Base-by-base conservation (phyloP, 1,140 invertebrate genomes). In the Zeugodacus cucurbitae region DNA sequence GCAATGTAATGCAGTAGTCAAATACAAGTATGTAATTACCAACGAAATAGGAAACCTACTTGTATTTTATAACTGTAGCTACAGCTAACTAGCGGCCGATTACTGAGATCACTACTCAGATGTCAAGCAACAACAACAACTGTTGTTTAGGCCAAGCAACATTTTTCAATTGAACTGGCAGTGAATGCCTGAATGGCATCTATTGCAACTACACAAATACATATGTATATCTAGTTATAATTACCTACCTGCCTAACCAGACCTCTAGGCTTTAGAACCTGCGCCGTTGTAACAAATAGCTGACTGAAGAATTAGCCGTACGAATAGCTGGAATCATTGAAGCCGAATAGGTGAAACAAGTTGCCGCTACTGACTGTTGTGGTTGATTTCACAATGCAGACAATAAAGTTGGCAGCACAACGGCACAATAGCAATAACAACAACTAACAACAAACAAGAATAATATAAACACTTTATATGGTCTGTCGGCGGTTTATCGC, bases 351-450 rank as follows among this genome's bases (percentile, higher is more conserved):
- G 34, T 32, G 22, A 74, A 74, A 34, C 67, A 20, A 74, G 29
- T 32, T 67, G 26, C 59, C 29, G 29, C 14, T 20, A 70, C 2
- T n/a, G 0, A 34, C 34, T 74, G n/a, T 37, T 74, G 67, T 20
- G 34, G 67, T 74, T 74, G 67, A 74, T 74, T 74, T 74, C 34
- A 37, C 67, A 74, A 74, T 41, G 67, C 34, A 74, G 67, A 37
- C 32, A 74, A 74, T 74, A 74, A 74, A 74, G 67, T 82, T 82
- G 74, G 74, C 74, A 82, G n/a, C n/a, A 32, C 14, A 29, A 70
- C 64, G 26, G 37, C 41, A 48, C 41, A 48, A 29, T 7, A 11
- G n/a, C 41, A 37, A 48, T 54, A 54, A 48, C 20, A 26, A 22
- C 41, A 37, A 6, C 7, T n/a, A n/a, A n/a, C n/a, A n/a, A n/a